Evolutionary conservation across 1,140 invertebrate species (phyloP), one percentile per base, ranked within the genome.

Genomic region (Rhynchophorus ferrugineus): DNA sequence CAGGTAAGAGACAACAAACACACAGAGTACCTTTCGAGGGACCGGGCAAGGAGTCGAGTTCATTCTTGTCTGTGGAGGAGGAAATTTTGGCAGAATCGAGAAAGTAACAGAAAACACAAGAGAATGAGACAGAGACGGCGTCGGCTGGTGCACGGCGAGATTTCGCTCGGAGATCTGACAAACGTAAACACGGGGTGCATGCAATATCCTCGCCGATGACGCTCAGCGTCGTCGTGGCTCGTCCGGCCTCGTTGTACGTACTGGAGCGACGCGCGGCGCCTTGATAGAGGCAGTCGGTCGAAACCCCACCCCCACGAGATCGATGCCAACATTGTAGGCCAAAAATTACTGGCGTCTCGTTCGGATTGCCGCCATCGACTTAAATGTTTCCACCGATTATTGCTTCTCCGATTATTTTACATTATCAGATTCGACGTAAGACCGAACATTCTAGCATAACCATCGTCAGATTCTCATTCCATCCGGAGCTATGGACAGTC

Each of bases 181-280:
- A n/a, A 49, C 45, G 47, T 54, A 56, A 56, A 56, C 50, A 57
- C 56, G 20, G 24, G 18, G 22, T 36, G 41, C 50, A 49, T 57
- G 49, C 50, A 53, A 24, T 34, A 48, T 19, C 24, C 38, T 24
- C 49, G 34, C 35, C n/a, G 13, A 18, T 19, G 14, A 19, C 17
- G 11, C 16, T 17, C 19, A n/a, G n/a, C n/a, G 21, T 22, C 39
- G 33, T 49, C 54, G 56, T 59, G 41, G 58, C 64, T 62, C 65
- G 64, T 65, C 61, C 58, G 42, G 60, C 57, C 57, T 60, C 56
- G 59, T 64, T 63, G 71, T 68, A 69, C 69, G 71, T 70, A 76
- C 75, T 69, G 68, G 51, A 59, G 56, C 57, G 50, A 44, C 35
- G 29, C n/a, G 61, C n/a, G 14, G 55, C 55, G 50, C 34, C 20